Evolutionary conservation across 2,797 vertebrate genomes (phyloP), one percentile per base, ranked within the genome.

Genomic region (Sebastes elongatus): DNA sequence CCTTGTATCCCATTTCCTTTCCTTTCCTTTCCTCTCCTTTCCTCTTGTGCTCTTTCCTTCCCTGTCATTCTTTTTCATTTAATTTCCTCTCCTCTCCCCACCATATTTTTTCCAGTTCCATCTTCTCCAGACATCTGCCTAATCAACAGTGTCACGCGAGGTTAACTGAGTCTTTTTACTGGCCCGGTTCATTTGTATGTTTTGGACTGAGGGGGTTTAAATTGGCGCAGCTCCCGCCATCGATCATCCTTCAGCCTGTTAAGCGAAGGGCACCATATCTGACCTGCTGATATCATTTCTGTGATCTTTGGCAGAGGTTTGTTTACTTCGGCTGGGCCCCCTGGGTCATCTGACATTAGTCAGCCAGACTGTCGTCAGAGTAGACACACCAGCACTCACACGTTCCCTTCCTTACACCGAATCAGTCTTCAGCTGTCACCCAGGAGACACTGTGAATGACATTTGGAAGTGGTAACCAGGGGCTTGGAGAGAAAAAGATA

Each of bases 271-370:
- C 80, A 76, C 4, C 28, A 7, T 52, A 67, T 82, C 59, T 74
- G 77, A 83, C 78, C 82, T 6, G 69, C 75, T 53, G 13, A 71
- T 78, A 81, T 89, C 10, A 76, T 71, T 63, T 60, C 38, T 61
- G 69, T 82, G 69, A 78, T 92, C 78, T 84, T 75, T 85, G 82
- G 82, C 83, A 38, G 66, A 85, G 60, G 76, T 83, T 80, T 88
- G 74, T 91, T 93, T 89, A 86, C 80, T 75, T 85, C 70, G 63
- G 68, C 59, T 5, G 4, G 53, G 70, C 60, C 84, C 79, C 32
- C 32, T 28, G 68, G 73, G 76, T 78, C 55, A 62, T 82, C 59
- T 84, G 73, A 90, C 75, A 76, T 86, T 83, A 81, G 60, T 90
- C 71, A 81, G 72, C 56, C 73, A 60, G 75, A 74, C 74, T 78